phyloP scores from a whole-genome alignment of 2,113 vertebrate species.

The Ploceus nigricollis region DNA sequence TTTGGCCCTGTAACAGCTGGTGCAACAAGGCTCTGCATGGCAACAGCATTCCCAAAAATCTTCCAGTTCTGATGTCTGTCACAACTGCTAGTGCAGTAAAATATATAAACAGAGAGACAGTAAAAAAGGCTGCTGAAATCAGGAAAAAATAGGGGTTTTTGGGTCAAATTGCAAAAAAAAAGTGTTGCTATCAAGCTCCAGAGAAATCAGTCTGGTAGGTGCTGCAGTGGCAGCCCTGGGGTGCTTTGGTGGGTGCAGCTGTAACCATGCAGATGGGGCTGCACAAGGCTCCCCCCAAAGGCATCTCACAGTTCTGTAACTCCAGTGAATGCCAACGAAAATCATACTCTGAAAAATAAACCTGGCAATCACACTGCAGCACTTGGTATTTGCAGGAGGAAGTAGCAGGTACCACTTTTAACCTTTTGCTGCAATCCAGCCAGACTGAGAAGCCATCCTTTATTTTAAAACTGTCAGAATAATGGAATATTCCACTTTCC shows the following conservation, averaged over 20 bases:
- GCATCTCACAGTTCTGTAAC: neutral
- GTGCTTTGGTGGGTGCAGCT: neutral
- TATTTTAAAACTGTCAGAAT: neutral
- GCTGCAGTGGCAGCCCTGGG: neutral
- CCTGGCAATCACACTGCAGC: neutral
- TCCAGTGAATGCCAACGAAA: neutral
- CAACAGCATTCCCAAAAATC: neutral
- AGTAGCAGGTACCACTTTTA: neutral
- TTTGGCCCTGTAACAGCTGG: neutral
- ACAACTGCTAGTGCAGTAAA: neutral
- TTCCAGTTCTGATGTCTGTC: neutral
- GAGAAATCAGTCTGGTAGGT: neutral
- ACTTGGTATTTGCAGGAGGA: neutral
- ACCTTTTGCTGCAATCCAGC: neutral
- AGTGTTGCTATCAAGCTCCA: neutral
- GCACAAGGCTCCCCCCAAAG: neutral
- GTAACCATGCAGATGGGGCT: neutral
- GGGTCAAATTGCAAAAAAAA: neutral
- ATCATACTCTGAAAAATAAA: neutral
- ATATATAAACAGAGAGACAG: neutral
- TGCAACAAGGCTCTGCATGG: neutral
- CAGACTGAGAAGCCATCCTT: neutral
- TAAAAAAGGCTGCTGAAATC: neutral
- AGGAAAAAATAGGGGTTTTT: neutral
- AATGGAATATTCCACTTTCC: neutral